Percentiles rank a stretch among this genome's conserved stretches.
phyloP scores from a whole-genome alignment of 1,140 invertebrate genomes.

The Dinothrombium tinctorium region DNA sequence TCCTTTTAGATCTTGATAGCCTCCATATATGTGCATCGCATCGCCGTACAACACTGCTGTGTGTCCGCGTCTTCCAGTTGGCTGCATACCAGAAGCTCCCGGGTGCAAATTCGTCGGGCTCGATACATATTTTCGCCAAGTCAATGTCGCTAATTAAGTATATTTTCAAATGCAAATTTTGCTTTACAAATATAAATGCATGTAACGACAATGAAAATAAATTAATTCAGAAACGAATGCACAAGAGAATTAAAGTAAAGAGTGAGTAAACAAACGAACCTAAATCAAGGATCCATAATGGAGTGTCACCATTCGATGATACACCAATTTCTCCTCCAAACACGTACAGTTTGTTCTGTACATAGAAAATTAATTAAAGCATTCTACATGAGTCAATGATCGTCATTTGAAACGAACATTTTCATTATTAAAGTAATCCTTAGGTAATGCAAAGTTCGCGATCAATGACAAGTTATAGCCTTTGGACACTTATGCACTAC shows the following conservation, averaged over 20 bases:
- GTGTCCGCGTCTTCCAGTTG: conserved; percentile 52
- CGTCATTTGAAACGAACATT: too few relatives aligned
- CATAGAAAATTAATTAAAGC: conserved; percentile 15
- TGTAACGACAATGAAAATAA: not conserved
- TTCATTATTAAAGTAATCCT: too few relatives aligned
- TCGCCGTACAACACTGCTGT: conserved; percentile 49
- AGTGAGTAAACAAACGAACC: conserved; percentile 21
- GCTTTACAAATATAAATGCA: not conserved
- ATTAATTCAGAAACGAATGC: not conserved
- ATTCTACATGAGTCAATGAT: too few relatives aligned
- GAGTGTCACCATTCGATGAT: conserved; percentile 47
- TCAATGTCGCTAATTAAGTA: conserved; percentile 1
- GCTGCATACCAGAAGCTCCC: conserved; percentile 24
- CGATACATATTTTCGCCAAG: conserved; percentile 2
- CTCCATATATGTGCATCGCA: conserved; percentile 62
- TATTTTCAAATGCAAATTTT: not conserved
- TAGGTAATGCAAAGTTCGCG: not conserved
- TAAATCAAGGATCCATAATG: conserved; percentile 66
- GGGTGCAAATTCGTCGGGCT: conserved; percentile 13
- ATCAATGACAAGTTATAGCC: not conserved
- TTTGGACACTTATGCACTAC: too few relatives aligned
- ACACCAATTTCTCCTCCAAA: conserved; percentile 71
- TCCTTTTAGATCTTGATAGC: conserved; percentile 61
- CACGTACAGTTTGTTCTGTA: conserved; percentile 46
- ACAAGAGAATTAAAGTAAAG: too few relatives aligned